phyloP scores from a whole-genome alignment of 2,113 vertebrate genomes.

The Suncus etruscus region DNA sequence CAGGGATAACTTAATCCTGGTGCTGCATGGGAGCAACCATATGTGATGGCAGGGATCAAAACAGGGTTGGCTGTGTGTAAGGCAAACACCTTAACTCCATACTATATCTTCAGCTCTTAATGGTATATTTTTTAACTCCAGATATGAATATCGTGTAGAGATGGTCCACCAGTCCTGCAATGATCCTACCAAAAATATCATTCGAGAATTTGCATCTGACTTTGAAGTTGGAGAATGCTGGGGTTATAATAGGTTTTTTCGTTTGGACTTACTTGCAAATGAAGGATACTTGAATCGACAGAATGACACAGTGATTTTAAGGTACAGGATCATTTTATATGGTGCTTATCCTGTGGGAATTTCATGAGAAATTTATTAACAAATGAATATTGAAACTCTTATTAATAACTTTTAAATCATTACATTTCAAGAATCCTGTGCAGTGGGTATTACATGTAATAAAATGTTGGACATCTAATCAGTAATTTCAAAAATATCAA shows the following conservation, averaged over 20 bases:
- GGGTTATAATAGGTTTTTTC: slow-evolving; percentile 99
- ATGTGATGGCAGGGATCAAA: too few relatives aligned
- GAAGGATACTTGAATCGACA: slow-evolving; percentile 98
- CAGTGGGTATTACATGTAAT: slow-evolving; percentile 24
- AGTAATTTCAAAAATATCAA: slow-evolving; percentile 35
- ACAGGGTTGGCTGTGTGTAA: too few relatives aligned
- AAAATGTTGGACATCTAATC: not conserved
- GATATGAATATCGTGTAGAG: slow-evolving; percentile 99
- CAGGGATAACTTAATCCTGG: too few relatives aligned
- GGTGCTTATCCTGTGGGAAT: not conserved
- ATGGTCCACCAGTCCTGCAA: slow-evolving; percentile 99
- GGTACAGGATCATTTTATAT: slow-evolving; percentile 85
- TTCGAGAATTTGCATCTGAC: slow-evolving; percentile 97
- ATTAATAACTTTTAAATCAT: slow-evolving; percentile 29
- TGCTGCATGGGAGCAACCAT: too few relatives aligned
- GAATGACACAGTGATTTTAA: slow-evolving; percentile 96
- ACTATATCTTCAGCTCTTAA: not conserved
- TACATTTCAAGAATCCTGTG: slow-evolving; percentile 46
- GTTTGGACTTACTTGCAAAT: slow-evolving; percentile 96
- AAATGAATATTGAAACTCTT: slow-evolving; percentile 34
- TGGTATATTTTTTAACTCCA: slow-evolving; percentile 73
- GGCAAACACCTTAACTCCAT: too few relatives aligned
- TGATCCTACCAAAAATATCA: slow-evolving; percentile 98
- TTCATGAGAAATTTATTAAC: slow-evolving; percentile 57
- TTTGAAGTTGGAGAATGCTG: slow-evolving; percentile 99